Conservation (phyloP, 2,797 vertebrate genomes). For the Argyrosomus regius region DNA sequence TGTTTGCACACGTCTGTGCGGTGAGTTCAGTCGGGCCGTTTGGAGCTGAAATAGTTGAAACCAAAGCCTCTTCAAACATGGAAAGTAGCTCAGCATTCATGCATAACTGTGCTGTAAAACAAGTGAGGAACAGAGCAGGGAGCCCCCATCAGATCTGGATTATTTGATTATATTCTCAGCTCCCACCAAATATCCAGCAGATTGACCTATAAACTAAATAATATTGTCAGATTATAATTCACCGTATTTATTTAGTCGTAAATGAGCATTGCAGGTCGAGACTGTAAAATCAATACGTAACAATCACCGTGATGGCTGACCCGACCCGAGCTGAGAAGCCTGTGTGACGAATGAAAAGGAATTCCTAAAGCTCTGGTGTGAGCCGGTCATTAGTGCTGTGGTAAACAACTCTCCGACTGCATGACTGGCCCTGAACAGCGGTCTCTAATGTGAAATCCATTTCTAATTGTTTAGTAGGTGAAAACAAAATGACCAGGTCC, state of each 20-base stretch:
- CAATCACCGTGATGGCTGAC: slow-evolving; percentile 13
- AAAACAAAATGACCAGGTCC: slow-evolving; percentile 65
- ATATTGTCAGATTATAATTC: slow-evolving; percentile 14
- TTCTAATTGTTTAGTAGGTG: slow-evolving; percentile 68
- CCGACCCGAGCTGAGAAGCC: slow-evolving; percentile 20
- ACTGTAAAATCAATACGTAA: slow-evolving; percentile 30
- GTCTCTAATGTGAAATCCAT: slow-evolving; percentile 75
- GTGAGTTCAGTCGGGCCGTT: slow-evolving; percentile 9
- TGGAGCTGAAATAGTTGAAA: slow-evolving; percentile 31
- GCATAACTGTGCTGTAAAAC: slow-evolving; percentile 42
- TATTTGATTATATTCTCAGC: background rate
- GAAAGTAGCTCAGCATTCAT: slow-evolving; percentile 42
- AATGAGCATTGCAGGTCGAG: slow-evolving; percentile 2
- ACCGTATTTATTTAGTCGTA: slow-evolving; percentile 15
- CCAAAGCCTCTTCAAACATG: slow-evolving; percentile 28
- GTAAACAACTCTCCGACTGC: slow-evolving; percentile 52
- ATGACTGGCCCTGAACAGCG: slow-evolving; percentile 73
- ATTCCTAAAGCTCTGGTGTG: slow-evolving; percentile 53
- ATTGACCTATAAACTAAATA: slow-evolving; percentile 1
- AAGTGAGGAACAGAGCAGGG: slow-evolving; percentile 30
- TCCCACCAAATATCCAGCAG: slow-evolving; percentile 7
- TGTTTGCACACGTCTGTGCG: background rate
- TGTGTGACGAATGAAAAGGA: slow-evolving; percentile 31
- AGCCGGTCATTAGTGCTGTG: slow-evolving; percentile 72
- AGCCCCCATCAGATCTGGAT: slow-evolving; percentile 13